Evolutionary conservation across 2,113 vertebrate species (phyloP).

Genomic region (Choloepus hoffmanni): DNA sequence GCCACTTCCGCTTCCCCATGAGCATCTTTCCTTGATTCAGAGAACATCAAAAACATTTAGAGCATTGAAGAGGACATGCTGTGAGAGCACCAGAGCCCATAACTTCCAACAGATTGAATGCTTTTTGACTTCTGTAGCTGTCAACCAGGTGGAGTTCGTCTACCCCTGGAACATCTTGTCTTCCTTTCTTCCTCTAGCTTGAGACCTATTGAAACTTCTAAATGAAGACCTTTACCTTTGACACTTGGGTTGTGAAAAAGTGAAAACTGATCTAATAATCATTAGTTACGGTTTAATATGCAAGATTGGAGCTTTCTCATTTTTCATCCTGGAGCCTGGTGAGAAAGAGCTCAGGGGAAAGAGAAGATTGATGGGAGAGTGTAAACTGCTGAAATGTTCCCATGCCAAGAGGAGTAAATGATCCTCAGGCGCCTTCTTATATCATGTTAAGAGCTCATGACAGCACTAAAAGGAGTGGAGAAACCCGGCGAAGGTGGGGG

Average conservation of each 20-base stretch:
- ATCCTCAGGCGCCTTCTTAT: slow-evolving; percentile 21
- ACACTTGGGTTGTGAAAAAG: slow-evolving; percentile 44
- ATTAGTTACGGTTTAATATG: slow-evolving; percentile 75
- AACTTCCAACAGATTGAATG: not conserved
- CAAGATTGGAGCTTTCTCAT: not conserved
- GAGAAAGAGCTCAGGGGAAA: slow-evolving; percentile 51
- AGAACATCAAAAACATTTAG: not conserved
- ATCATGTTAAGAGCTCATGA: slow-evolving; percentile 53
- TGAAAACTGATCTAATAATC: slow-evolving; percentile 64
- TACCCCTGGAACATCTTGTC: not conserved
- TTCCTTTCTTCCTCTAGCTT: not conserved
- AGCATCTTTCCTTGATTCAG: not conserved
- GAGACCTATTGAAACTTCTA: not conserved
- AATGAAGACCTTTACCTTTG: slow-evolving; percentile 57
- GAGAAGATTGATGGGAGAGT: slow-evolving; percentile 39
- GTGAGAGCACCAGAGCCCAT: not conserved
- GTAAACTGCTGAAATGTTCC: not conserved
- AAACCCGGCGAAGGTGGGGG: not conserved
- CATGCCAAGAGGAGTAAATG: slow-evolving; percentile 66
- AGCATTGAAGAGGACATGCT: not conserved
- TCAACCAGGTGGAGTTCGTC: not conserved
- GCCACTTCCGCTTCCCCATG: not conserved
- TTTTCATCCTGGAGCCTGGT: slow-evolving; percentile 75
- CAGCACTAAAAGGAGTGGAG: slow-evolving; percentile 40
- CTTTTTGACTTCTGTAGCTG: not conserved